phyloP scores from a whole-genome alignment of 2,113 vertebrate genomes.

The Egretta garzetta region DNA sequence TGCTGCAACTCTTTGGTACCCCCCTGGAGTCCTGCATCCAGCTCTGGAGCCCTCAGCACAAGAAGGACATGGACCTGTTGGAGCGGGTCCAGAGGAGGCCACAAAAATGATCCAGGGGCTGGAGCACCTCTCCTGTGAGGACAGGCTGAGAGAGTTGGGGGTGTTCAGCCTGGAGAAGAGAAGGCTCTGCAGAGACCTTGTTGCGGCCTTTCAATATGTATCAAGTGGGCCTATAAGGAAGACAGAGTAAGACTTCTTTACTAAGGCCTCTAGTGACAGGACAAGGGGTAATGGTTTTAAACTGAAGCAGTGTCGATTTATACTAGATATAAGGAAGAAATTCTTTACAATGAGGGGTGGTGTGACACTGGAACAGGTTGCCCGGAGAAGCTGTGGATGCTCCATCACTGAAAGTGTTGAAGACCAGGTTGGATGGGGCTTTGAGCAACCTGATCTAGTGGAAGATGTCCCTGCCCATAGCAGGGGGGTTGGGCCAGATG shows the following conservation, averaged over 20 bases:
- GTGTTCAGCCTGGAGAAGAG: neutral
- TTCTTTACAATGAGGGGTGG: neutral
- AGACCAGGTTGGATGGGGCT: fast-evolving
- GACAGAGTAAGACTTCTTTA: neutral
- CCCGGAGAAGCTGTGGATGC: neutral
- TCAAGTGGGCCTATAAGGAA: neutral
- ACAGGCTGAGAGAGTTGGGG: neutral
- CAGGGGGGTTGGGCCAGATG: neutral
- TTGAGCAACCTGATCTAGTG: neutral
- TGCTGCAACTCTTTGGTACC: neutral
- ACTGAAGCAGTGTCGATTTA: neutral
- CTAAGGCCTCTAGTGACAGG: neutral
- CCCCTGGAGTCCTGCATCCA: neutral
- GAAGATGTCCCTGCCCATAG: neutral
- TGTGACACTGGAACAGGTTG: neutral
- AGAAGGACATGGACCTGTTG: neutral
- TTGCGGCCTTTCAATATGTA: fast-evolving
- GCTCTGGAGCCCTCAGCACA: neutral
- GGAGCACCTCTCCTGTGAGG: fast-evolving
- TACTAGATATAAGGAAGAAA: neutral
- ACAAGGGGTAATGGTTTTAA: neutral
- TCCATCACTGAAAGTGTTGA: neutral
- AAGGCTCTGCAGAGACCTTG: fast-evolving
- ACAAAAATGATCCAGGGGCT: neutral
- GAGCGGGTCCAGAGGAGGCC: neutral